Evolutionary conservation across 2,888 invertebrate genomes (phyloP), one percentile per base, ranked within the genome.

Genomic region (Vandiemenella viatica): DNA sequence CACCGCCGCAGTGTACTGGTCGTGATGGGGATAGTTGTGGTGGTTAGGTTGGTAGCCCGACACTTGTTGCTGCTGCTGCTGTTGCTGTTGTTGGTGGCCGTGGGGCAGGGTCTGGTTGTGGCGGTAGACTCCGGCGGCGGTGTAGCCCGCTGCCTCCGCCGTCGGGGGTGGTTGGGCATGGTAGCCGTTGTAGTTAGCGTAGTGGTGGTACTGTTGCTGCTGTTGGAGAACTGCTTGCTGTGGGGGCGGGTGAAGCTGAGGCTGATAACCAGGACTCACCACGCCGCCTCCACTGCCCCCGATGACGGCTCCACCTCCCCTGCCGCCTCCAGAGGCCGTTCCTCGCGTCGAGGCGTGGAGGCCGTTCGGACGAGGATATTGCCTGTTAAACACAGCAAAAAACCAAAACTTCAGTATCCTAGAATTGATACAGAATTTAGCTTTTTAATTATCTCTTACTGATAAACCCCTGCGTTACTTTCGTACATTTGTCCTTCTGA

Each of bases 171-270:
- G n/a, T n/a, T n/a, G n/a, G n/a, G n/a, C n/a, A 22, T 71, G 65
- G 50, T 70, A 70, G 13, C 73, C 73, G 51, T 71, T 72, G 59
- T 74, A 73, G 17, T 67, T 65, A 0, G 59, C 59, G n/a, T n/a
- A n/a, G n/a, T n/a, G n/a, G n/a, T n/a, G n/a, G 1, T 49, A 37
- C 21, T 38, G 43, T 17, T 43, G 43, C 43, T 43, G 43, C 16
- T n/a, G 43, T 8, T 43, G 18, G n/a, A n/a, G 10, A 10, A 13
- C 32, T 32, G 32, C 13, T 32, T 32, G 32, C 32, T 32, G 32
- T 32, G 32, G 32, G 3, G 32, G n/a, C n/a, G n/a, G n/a, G n/a
- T n/a, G n/a, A n/a, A n/a, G n/a, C n/a, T n/a, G n/a, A n/a, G n/a
- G n/a, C n/a, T n/a, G n/a, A n/a, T n/a, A n/a, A n/a, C n/a, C n/a